Conservation (phyloP, 2,888 invertebrate species). For the Carpatolechia fugitivella region DNA sequence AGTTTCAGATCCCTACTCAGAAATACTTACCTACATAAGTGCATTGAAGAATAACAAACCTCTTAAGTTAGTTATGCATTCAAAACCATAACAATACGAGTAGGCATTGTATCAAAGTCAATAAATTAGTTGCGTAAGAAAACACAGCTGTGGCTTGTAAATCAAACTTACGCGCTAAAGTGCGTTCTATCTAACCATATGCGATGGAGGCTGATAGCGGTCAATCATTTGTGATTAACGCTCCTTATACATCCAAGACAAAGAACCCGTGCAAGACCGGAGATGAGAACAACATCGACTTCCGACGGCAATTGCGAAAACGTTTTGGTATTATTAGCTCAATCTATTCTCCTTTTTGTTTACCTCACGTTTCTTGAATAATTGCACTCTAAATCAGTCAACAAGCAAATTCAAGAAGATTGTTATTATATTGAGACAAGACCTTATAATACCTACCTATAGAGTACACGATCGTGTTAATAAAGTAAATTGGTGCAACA, state of each 20-base stretch:
- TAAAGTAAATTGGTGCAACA: not conserved
- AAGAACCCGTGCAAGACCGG: not conserved
- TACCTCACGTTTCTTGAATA: no score
- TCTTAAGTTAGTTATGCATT: not conserved
- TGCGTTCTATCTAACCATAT: constrained; percentile 7
- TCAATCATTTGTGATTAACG: not conserved
- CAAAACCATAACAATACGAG: not conserved
- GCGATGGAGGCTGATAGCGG: not conserved
- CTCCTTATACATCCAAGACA: not conserved
- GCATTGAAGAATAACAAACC: no score
- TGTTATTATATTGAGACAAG: no score
- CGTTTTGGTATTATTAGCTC: not conserved
- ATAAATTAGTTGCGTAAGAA: not conserved
- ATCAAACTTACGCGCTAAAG: constrained; percentile 21
- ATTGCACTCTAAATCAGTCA: no score
- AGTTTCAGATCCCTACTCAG: no score
- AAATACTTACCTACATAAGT: no score
- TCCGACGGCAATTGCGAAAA: not conserved
- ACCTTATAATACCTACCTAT: no score
- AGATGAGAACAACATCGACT: not conserved
- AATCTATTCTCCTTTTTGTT: no score
- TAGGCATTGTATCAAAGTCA: not conserved
- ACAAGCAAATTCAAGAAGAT: no score
- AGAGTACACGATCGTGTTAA: no score
- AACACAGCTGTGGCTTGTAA: constrained; percentile 10